phyloP scores from a whole-genome alignment of 2,113 vertebrate genomes.

The Oenanthe melanoleuca region DNA sequence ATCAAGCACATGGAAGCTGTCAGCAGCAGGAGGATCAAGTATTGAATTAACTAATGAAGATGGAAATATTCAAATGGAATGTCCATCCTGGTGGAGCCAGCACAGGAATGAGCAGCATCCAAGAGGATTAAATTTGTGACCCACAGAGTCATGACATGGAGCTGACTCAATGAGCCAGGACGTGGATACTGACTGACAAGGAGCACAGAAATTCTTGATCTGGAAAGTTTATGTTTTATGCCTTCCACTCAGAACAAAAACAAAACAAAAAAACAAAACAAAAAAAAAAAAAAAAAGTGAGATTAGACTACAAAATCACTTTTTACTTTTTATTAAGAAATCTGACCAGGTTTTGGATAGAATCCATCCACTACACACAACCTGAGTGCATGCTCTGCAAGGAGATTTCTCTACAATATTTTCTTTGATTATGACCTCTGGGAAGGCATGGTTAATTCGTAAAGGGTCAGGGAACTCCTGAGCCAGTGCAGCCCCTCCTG shows the following conservation, averaged over 20 bases:
- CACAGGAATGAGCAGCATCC: accelerated
- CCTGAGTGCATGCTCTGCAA: too few relatives aligned
- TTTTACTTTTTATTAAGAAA: background rate
- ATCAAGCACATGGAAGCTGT: background rate
- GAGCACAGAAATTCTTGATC: background rate
- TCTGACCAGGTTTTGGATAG: background rate
- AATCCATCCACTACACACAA: background rate
- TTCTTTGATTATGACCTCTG: background rate
- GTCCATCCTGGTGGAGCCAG: background rate
- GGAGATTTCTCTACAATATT: background rate
- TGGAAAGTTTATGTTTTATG: background rate
- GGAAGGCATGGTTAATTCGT: background rate
- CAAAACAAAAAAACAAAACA: too few relatives aligned
- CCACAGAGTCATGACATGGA: background rate
- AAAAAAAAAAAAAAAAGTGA: background rate
- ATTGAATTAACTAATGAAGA: background rate
- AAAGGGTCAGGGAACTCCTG: background rate
- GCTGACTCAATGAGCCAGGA: too few relatives aligned
- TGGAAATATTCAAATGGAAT: background rate
- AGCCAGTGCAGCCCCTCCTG: background rate
- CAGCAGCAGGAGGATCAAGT: background rate
- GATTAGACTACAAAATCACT: background rate
- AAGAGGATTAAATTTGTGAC: background rate
- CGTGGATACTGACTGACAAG: background rate
- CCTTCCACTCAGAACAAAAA: background rate